Evolutionary conservation across 2,797 vertebrate species (phyloP).

Genomic region (Acipenser oxyrinchus): DNA sequence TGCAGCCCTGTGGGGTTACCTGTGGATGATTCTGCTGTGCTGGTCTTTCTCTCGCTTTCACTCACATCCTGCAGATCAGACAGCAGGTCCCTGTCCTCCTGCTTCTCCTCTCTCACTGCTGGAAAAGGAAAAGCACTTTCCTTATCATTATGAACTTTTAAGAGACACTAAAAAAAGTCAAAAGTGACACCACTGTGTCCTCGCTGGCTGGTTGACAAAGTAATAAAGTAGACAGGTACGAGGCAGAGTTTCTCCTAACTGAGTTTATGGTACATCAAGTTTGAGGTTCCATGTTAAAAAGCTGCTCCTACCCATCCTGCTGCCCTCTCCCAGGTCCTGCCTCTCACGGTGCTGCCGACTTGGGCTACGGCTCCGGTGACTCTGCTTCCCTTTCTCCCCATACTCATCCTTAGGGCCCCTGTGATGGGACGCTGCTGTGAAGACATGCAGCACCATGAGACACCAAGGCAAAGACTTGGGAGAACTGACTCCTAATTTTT

Average conservation of each 20-base stretch:
- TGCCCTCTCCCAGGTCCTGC: slow-evolving; percentile 66
- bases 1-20: slow-evolving; percentile 55
- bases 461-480: background rate
- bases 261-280: too few species aligned
- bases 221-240: too few species aligned
- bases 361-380: slow-evolving; percentile 82
- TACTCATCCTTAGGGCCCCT: slow-evolving; percentile 77
- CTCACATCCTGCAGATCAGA: slow-evolving; percentile 92
- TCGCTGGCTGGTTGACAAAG: too few species aligned
- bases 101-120: slow-evolving; percentile 76
- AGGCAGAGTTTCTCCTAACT: too few species aligned
- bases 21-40: slow-evolving; percentile 80
- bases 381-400: slow-evolving; percentile 71
- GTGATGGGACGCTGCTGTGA: slow-evolving; percentile 73
- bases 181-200: too few species aligned
- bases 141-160: background rate
- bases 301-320: slow-evolving; percentile 54
- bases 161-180: too few species aligned
- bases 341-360: slow-evolving; percentile 64
- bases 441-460: background rate
- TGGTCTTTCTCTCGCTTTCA: slow-evolving; percentile 87
- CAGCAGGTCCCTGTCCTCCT: slow-evolving; percentile 75
- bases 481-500: too few species aligned
- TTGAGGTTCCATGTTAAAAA: too few species aligned
- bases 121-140: background rate